Evolutionary conservation across 2,113 vertebrate species (phyloP), one percentile per base, ranked within the genome.

Genomic region (Nyctereutes procyonoides): DNA sequence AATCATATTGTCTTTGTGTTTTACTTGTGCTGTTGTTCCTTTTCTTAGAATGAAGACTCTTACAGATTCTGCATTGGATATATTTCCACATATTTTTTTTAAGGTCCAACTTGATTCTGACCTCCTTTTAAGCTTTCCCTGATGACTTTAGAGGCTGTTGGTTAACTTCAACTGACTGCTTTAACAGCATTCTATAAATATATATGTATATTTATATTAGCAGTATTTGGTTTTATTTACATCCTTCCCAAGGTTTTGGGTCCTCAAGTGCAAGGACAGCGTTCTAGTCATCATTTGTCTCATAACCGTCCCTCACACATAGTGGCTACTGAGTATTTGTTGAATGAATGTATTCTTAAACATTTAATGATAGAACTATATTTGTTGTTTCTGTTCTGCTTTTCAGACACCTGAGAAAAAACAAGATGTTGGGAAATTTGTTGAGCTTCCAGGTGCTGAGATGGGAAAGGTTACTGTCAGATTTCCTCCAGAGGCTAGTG

Each of bases 401-500:
- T 98, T 98, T 88, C 98, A 99, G 99, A 98, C 98, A 94, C 95
- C 98, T 93, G 99, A 99, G 8, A 99, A 99, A 98, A 99, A 99
- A 97, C 98, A 98, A 0, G 99, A 99, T 98, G 76, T 99, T 22
- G 99, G 99, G 56, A 99, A 99, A 98, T 99, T 99, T 98, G 99
- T 99, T 97, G 99, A 99, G 38, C 99, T 99, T 95, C 99, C 99
- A 22, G 99, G 99, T 90, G 99, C 99, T 69, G 99, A 99, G 97
- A 99, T 99, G 99, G 99, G 99, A 69, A 99, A 99, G 84, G 99
- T 99, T 97, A 99, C 99, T 48, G 99, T 99, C 95, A 99, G 99
- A 56, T 99, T 99, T 98, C 99, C 99, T 94, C 99, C 99, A 24
- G 99, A 99, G 98, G 99, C 99, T 97, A 99, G 99, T 80, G 99